Percentiles rank a stretch among this genome's conserved stretches.
These are phyloP conservation scores for Ctenosaura bakeri DNA, from an alignment of 2,797 vertebrate genomes.

Conservation along the genomic window DNA sequence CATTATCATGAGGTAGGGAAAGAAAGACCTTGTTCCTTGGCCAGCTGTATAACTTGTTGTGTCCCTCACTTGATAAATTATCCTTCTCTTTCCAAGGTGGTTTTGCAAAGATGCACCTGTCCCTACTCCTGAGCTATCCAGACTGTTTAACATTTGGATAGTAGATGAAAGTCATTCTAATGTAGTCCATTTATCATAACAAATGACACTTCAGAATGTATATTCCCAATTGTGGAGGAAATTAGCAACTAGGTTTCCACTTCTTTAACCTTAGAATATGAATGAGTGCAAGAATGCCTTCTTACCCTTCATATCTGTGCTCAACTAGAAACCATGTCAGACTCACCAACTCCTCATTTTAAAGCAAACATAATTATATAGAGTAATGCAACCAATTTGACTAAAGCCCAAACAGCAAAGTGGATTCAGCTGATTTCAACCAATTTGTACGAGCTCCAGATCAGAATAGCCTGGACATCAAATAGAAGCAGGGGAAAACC, in stretches of 20 bases:
- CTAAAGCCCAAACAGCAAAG: too few relatives aligned
- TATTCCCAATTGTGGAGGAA: constrained; percentile 11
- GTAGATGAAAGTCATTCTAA: constrained; percentile 17
- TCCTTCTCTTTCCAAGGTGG: constrained; percentile 18
- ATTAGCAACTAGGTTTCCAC: constrained; percentile 6
- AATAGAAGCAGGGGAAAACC: too few relatives aligned
- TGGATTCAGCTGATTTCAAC: too few relatives aligned
- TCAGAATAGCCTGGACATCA: too few relatives aligned
- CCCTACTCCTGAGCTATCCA: constrained; percentile 12
- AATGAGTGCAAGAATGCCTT: not conserved
- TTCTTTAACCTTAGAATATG: not conserved
- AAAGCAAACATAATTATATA: not conserved
- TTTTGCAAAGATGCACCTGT: constrained; percentile 31
- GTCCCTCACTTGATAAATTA: constrained; percentile 23
- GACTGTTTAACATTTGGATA: constrained; percentile 21
- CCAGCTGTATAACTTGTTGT: not conserved
- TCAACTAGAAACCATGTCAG: not conserved
- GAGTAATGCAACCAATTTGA: too few relatives aligned
- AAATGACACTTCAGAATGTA: not conserved
- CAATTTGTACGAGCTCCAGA: too few relatives aligned
- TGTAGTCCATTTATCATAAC: constrained; percentile 15
- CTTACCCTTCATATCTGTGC: not conserved
- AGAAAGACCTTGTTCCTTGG: not conserved
- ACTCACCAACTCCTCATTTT: not conserved
- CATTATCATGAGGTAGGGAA: constrained; percentile 18